A percentile compares a stretch with the other conserved stretches of the same genome.
Conservation (phyloP, 2,797 vertebrate genomes). For the Acridotheres tristis region DNA sequence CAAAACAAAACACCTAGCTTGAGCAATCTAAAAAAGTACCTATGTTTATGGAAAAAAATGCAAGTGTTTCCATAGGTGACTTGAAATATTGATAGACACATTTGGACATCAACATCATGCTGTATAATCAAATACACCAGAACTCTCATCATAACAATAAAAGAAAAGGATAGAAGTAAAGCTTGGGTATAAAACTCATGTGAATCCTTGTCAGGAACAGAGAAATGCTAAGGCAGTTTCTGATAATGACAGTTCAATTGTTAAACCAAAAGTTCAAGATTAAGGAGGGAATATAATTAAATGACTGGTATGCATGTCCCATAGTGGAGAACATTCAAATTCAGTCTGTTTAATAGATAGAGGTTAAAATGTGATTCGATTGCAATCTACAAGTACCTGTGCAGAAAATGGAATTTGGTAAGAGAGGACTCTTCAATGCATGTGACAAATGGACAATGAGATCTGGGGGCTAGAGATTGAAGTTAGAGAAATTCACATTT, state of each 20-base stretch:
- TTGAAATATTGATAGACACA: background rate
- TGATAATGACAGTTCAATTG: background rate
- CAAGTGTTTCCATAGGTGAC: background rate
- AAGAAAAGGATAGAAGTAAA: background rate
- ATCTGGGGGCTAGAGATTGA: background rate
- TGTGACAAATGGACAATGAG: background rate
- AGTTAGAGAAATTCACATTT: slow-evolving; percentile 11
- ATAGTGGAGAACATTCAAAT: slow-evolving; percentile 14
- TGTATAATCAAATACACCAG: background rate
- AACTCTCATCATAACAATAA: background rate
- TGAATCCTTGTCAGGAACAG: background rate
- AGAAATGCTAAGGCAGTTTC: background rate
- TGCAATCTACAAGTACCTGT: background rate
- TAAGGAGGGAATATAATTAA: slow-evolving; percentile 18
- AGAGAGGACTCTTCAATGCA: background rate
- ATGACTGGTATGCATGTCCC: background rate
- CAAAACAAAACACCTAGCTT: background rate
- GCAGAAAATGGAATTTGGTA: slow-evolving; percentile 36
- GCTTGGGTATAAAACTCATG: background rate
- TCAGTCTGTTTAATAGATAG: background rate
- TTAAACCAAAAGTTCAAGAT: background rate
- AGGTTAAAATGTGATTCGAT: slow-evolving; percentile 24
- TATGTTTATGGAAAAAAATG: background rate
- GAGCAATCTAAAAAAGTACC: background rate
- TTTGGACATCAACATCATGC: background rate